Conservation (phyloP, 2,888 invertebrate species). For the Crocallis elinguaria region DNA sequence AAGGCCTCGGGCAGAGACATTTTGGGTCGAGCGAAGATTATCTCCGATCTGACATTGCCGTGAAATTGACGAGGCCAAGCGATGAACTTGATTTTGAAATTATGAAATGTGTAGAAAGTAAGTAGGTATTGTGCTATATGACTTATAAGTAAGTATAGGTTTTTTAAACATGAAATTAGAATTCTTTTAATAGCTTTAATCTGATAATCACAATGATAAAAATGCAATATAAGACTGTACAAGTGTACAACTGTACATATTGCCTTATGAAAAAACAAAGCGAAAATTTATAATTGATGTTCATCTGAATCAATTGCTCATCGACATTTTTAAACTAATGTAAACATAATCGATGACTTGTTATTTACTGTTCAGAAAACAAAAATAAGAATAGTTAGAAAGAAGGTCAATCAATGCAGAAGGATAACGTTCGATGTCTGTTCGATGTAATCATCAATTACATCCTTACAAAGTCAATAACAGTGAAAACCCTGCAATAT, state of each 20-base stretch:
- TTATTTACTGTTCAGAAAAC: too few relatives aligned
- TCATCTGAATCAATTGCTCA: too few relatives aligned
- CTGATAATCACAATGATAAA: too few relatives aligned
- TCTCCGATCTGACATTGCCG: slow-evolving; percentile 50
- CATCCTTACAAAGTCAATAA: slow-evolving; percentile 8
- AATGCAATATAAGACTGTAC: too few relatives aligned
- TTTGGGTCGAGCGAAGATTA: slow-evolving; percentile 47
- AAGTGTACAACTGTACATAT: too few relatives aligned
- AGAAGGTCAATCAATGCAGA: neutral
- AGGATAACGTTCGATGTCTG: neutral
- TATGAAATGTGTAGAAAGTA: slow-evolving; percentile 31
- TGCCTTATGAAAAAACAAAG: too few relatives aligned
- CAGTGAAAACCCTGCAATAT: slow-evolving; percentile 15
- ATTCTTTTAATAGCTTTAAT: neutral
- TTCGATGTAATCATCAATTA: slow-evolving; percentile 4
- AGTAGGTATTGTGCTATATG: slow-evolving; percentile 22
- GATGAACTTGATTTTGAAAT: slow-evolving; percentile 32
- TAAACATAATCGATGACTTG: too few relatives aligned
- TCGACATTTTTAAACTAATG: too few relatives aligned
- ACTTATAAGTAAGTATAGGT: neutral
- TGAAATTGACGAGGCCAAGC: slow-evolving; percentile 39
- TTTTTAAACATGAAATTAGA: neutral
- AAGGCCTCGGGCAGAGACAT: slow-evolving; percentile 42
- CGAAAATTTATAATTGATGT: too few relatives aligned
- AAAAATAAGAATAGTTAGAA: too few relatives aligned